These are phyloP conservation scores for Drosophila demipolita DNA, from an alignment of 2,888 invertebrate genomes.

Conservation along the genomic window DNA sequence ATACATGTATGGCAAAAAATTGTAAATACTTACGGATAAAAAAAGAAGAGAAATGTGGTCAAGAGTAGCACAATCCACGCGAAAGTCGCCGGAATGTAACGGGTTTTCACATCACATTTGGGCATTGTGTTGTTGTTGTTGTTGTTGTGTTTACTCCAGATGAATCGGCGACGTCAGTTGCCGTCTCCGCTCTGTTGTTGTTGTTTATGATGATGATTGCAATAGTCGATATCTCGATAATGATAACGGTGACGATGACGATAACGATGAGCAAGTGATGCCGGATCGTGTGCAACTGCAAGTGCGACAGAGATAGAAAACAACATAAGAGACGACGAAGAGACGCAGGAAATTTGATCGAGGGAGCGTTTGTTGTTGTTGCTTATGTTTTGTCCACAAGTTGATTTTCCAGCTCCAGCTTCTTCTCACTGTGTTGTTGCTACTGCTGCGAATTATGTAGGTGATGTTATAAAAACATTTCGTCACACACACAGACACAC, in stretches of 20 bases:
- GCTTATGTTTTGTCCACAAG: conserved; percentile 29
- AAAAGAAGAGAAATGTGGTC: conserved; percentile 97
- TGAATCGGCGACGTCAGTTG: conserved; percentile 30
- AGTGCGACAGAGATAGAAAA: conserved; percentile 38
- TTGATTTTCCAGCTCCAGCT: conserved; percentile 42
- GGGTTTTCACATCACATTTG: conserved; percentile 98
- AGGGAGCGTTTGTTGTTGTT: conserved; percentile 33
- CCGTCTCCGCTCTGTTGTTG: conserved; percentile 22
- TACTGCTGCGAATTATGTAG: conserved; percentile 46
- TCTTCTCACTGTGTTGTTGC: conserved; percentile 29
- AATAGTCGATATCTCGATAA: conserved; percentile 33
- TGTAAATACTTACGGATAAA: conserved; percentile 95
- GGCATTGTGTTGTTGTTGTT: conserved; percentile 88
- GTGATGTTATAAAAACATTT: conserved; percentile 50
- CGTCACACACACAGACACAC: conserved; percentile 21
- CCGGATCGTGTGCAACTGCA: conserved; percentile 42
- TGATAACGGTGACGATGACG: conserved; percentile 28
- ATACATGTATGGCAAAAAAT: not conserved
- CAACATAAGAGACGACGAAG: conserved; percentile 58
- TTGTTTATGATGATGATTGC: conserved; percentile 22
- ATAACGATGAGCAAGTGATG: conserved; percentile 47
- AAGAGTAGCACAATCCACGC: conserved; percentile 98
- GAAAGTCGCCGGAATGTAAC: conserved; percentile 98
- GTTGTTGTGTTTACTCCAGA: conserved; percentile 19
- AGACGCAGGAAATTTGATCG: conserved; percentile 60